Evolutionary conservation across 2,888 invertebrate species (phyloP).

Genomic region (Eurois occulta): DNA sequence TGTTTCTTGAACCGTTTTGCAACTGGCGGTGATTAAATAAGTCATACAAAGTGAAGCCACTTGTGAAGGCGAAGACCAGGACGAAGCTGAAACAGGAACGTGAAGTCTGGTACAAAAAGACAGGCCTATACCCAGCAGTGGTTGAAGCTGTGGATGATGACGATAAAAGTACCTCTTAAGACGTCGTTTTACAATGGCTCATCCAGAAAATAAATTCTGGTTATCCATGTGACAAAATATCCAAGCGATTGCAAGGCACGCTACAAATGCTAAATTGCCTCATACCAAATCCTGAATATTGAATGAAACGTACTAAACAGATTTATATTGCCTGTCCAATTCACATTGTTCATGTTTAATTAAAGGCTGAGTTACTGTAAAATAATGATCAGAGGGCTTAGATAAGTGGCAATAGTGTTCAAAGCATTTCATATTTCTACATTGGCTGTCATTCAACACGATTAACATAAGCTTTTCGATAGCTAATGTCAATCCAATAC

Average conservation of each 20-base stretch:
- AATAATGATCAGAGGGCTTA: not conserved
- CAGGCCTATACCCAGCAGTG: too few species aligned
- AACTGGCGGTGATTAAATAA: too few species aligned
- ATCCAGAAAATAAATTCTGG: slow-evolving; percentile 19
- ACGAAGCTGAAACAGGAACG: too few species aligned
- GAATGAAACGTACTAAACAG: slow-evolving; percentile 47
- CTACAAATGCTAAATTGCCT: slow-evolving; percentile 59
- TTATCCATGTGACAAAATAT: slow-evolving; percentile 25
- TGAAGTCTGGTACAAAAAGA: too few species aligned
- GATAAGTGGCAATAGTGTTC: not conserved
- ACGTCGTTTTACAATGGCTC: not conserved
- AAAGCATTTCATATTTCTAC: not conserved
- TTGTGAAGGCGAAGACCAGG: too few species aligned
- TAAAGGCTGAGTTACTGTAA: slow-evolving; percentile 5
- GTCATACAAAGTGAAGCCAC: too few species aligned
- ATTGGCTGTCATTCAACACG: too few species aligned
- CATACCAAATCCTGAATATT: slow-evolving; percentile 50
- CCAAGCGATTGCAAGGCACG: slow-evolving; percentile 43
- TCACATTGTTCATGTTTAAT: slow-evolving; percentile 43
- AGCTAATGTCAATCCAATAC: too few species aligned
- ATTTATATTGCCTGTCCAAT: slow-evolving; percentile 50
- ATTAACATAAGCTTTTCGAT: too few species aligned
- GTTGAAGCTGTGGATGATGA: too few species aligned
- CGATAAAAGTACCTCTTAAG: not conserved
- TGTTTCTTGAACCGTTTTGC: too few species aligned